These are phyloP conservation scores for Leucophora obtusa DNA, from an alignment of 2,888 invertebrate genomes.

Conservation along the genomic window DNA sequence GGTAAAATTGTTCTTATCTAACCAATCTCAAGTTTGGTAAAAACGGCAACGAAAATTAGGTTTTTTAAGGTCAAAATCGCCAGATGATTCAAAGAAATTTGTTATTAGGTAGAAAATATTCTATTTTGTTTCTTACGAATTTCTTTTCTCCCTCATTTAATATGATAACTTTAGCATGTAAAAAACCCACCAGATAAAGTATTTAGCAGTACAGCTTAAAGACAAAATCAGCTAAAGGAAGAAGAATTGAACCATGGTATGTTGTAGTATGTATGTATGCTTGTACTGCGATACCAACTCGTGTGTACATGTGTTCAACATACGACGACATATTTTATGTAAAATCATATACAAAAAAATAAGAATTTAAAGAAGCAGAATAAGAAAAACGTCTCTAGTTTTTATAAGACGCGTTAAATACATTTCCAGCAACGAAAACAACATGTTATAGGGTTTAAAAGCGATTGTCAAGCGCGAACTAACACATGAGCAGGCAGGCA, in stretches of 20 bases:
- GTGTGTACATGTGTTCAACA: constrained; percentile 46
- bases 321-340: constrained; percentile 55
- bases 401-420: constrained; percentile 29
- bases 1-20: no score
- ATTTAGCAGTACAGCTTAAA: constrained; percentile 34
- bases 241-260: constrained; percentile 46
- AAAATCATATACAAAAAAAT: background rate
- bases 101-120: no score
- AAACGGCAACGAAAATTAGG: no score
- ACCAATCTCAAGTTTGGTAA: no score
- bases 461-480: constrained; percentile 16
- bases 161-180: background rate
- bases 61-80: no score
- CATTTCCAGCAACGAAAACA: constrained; percentile 10
- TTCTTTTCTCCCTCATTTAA: background rate
- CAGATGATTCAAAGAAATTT: no score
- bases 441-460: constrained; percentile 2
- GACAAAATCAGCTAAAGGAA: constrained; percentile 49
- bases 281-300: background rate
- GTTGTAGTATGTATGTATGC: background rate
- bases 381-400: constrained; percentile 33
- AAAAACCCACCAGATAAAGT: constrained; percentile 13
- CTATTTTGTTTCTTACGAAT: background rate
- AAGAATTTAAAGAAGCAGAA: constrained; percentile 13
- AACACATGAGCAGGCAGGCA: background rate